Base-by-base conservation (phyloP, 1,140 invertebrate genomes). In the Temnothorax longispinosus region DNA sequence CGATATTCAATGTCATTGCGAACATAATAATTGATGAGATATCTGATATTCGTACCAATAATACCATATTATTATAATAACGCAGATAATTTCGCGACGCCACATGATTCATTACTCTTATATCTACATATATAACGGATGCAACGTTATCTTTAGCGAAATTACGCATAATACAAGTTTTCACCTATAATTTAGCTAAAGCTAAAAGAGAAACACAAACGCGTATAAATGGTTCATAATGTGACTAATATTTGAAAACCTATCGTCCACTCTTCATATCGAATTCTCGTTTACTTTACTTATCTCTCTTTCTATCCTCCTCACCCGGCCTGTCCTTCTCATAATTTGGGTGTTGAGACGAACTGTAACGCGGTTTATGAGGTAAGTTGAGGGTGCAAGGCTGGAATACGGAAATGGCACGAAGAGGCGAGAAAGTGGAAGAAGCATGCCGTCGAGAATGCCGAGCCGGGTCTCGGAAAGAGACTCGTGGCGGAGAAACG, bases 341-440 rank as follows among this genome's bases (percentile, higher is more conserved):
- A 81, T 87, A 90, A 90, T 85, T 89, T 50, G 80, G 54, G 44
- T 81, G 56, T 89, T 52, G 85, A 54, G 77, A 64, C 85, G 58
- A 85, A 84, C 74, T 38, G 89, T 88, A 81, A 90, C 60, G 67
- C 54, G 80, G 67, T 90, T 88, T 86, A 85, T 86, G 71, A 76
- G 76, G 44, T 84, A 84, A 82, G 35, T 60, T 54, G 67, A 21
- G 69, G 64, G 35, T 27, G 71, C 76, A 74, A 81, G 62, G 21
- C 50, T 44, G 52, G 80, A 84, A 76, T 84, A 82, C 85, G 78
- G 65, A 84, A 87, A 64, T 77, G 78, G 38, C 10, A 52, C 41
- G 67, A 54, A 80, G 27, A 27, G 32, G 41, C 54, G 21, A 1
- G 67, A 88, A 54, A 32, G 56, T 75, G 65, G 75, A 74, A 87